Evolutionary conservation across 1,140 invertebrate genomes (phyloP).

Genomic region (Drosophila santomea): DNA sequence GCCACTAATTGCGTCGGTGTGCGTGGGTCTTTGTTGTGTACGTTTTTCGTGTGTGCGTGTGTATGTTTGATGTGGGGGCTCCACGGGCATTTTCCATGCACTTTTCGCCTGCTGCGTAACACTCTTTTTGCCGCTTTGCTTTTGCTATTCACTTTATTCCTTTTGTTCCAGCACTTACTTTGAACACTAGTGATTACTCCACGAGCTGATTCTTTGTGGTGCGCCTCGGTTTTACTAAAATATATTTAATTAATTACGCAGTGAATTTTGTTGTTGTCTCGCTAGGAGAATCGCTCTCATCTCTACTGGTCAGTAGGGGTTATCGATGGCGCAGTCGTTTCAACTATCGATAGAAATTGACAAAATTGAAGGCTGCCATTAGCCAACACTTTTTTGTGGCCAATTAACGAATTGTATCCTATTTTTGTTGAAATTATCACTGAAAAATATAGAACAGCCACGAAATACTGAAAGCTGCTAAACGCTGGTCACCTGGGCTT

Average conservation of each 20-base stretch:
- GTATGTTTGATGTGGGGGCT: conserved; percentile 54
- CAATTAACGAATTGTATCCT: conserved; percentile 32
- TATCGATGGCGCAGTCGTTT: conserved; percentile 26
- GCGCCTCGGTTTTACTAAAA: conserved; percentile 48
- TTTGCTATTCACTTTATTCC: not conserved
- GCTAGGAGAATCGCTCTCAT: conserved; percentile 29
- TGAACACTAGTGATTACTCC: conserved; percentile 27
- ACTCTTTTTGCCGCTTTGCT: conserved; percentile 17
- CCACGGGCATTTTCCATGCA: conserved; percentile 67
- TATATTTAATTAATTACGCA: conserved; percentile 70
- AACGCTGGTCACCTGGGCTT: not conserved
- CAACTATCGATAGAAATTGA: not conserved
- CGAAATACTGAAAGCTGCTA: conserved; percentile 1
- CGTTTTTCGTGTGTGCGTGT: conserved; percentile 22
- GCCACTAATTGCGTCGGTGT: conserved; percentile 26
- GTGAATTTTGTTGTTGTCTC: conserved; percentile 71
- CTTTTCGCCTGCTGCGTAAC: conserved; percentile 68
- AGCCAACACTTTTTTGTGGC: conserved; percentile 15
- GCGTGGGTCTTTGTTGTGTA: conserved; percentile 49
- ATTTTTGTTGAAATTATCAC: conserved; percentile 46
- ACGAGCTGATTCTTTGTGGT: conserved; percentile 26
- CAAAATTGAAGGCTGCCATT: not conserved
- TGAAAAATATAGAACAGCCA: conserved; percentile 23
- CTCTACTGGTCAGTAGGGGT: conserved; percentile 5
- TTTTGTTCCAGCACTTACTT: conserved; percentile 52